Conservation (phyloP, 1,140 invertebrate genomes). For the Tetramorium parvispinum region DNA sequence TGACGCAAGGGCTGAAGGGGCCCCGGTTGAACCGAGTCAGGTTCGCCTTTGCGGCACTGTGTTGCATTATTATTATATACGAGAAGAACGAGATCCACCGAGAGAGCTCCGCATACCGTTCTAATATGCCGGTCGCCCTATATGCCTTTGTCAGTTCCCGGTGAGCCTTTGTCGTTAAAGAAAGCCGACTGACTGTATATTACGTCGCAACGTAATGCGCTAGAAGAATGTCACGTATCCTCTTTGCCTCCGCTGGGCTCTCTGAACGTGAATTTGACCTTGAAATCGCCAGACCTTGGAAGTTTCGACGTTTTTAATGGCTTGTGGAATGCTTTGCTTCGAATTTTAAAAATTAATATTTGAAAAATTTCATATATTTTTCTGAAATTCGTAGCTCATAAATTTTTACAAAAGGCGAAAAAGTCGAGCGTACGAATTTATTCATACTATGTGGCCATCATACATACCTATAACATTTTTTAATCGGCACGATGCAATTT, state of each 20-base stretch:
- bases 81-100: slow-evolving; percentile 34
- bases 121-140: slow-evolving; percentile 78
- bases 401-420: not conserved
- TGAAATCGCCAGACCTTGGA: slow-evolving; percentile 1
- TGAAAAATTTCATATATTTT: not conserved
- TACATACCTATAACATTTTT: not conserved
- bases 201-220: slow-evolving; percentile 78
- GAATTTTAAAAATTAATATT: not conserved
- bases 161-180: slow-evolving; percentile 79
- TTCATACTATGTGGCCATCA: too few species aligned
- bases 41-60: slow-evolving; percentile 24
- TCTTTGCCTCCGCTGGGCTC: slow-evolving; percentile 49
- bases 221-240: slow-evolving; percentile 77
- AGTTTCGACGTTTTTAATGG: not conserved
- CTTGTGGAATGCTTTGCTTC: not conserved
- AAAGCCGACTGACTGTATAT: slow-evolving; percentile 82
- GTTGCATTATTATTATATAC: slow-evolving; percentile 77
- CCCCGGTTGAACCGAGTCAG: slow-evolving; percentile 36
- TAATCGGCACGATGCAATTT: not conserved
- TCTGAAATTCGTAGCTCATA: not conserved
- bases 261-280: slow-evolving; percentile 45
- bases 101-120: slow-evolving; percentile 76
- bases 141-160: slow-evolving; percentile 76
- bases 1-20: slow-evolving; percentile 75
- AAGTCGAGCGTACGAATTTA: not conserved